Evolutionary conservation across 2,888 invertebrate species (phyloP).

Genomic region (Ormyrus pomaceus): DNA sequence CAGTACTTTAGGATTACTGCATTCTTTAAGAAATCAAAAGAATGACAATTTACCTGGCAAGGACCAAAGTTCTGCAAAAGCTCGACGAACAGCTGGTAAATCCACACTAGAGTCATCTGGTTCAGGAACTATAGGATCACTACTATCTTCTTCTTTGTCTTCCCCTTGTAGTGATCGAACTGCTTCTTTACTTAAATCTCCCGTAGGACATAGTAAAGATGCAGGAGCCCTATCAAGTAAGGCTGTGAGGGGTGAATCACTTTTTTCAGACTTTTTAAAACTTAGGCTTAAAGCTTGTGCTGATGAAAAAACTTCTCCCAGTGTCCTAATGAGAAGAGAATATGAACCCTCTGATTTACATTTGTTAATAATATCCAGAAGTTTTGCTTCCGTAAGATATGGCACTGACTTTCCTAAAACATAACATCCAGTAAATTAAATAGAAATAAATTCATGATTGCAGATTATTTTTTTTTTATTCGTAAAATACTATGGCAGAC

Average conservation of each 20-base stretch:
- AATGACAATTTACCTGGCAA: slow-evolving; percentile 66
- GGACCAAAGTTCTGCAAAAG: slow-evolving; percentile 79
- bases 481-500: too few relatives aligned
- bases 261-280: slow-evolving; percentile 79
- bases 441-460: too few relatives aligned
- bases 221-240: slow-evolving; percentile 78
- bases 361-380: slow-evolving; percentile 85
- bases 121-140: slow-evolving; percentile 74
- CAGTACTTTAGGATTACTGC: too few relatives aligned
- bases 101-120: slow-evolving; percentile 79
- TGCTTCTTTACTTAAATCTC: slow-evolving; percentile 83
- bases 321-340: slow-evolving; percentile 84
- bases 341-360: slow-evolving; percentile 84
- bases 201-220: slow-evolving; percentile 74
- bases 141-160: slow-evolving; percentile 92
- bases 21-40: not conserved
- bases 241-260: slow-evolving; percentile 77
- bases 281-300: slow-evolving; percentile 84
- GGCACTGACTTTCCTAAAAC: slow-evolving; percentile 75
- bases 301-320: slow-evolving; percentile 86
- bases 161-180: slow-evolving; percentile 86
- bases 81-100: slow-evolving; percentile 83
- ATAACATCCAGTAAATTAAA: slow-evolving; percentile 1
- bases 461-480: too few relatives aligned
- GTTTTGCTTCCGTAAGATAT: slow-evolving; percentile 85